These are phyloP conservation scores for Notodonta dromedarius DNA, from an alignment of 2,888 invertebrate genomes.

Conservation along the genomic window DNA sequence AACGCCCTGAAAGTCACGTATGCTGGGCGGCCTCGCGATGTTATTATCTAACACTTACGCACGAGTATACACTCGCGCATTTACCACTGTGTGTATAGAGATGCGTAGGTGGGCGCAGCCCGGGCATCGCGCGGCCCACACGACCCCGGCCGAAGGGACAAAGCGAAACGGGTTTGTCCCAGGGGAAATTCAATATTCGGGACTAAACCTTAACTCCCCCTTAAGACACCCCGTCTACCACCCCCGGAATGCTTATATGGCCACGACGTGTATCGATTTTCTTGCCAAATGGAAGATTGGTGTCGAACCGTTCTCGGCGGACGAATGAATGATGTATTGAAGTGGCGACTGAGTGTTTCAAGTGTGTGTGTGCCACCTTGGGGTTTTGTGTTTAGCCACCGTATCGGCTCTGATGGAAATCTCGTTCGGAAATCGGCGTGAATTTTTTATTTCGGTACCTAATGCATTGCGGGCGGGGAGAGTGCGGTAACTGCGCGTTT, in stretches of 20 bases:
- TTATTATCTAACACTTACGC: slow-evolving; percentile 82
- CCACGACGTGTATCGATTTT: slow-evolving; percentile 84
- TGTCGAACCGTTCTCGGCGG: slow-evolving; percentile 81
- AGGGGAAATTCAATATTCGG: slow-evolving; percentile 86
- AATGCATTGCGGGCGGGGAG: slow-evolving; percentile 64
- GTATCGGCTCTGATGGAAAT: slow-evolving; percentile 73
- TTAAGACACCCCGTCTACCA: slow-evolving; percentile 81
- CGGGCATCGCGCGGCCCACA: slow-evolving; percentile 80
- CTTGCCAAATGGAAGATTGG: slow-evolving; percentile 84
- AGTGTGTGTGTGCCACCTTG: slow-evolving; percentile 64
- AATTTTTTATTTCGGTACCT: slow-evolving; percentile 79
- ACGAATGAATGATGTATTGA: slow-evolving; percentile 83
- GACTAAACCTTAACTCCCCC: slow-evolving; percentile 84
- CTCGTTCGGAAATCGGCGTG: slow-evolving; percentile 70
- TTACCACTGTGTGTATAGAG: slow-evolving; percentile 44
- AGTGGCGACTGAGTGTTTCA: slow-evolving; percentile 79
- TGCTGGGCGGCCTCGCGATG: slow-evolving; percentile 78
- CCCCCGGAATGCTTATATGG: slow-evolving; percentile 85
- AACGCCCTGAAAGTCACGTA: slow-evolving; percentile 81
- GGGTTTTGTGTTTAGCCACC: slow-evolving; percentile 74
- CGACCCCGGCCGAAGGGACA: slow-evolving; percentile 83
- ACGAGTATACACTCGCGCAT: slow-evolving; percentile 61
- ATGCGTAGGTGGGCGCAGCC: slow-evolving; percentile 62
- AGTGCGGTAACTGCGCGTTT: slow-evolving; percentile 39
- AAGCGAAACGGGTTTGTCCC: slow-evolving; percentile 85